Evolutionary conservation across 2,113 vertebrate species (phyloP).

Genomic region (Nothocercus nigrocapillus): DNA sequence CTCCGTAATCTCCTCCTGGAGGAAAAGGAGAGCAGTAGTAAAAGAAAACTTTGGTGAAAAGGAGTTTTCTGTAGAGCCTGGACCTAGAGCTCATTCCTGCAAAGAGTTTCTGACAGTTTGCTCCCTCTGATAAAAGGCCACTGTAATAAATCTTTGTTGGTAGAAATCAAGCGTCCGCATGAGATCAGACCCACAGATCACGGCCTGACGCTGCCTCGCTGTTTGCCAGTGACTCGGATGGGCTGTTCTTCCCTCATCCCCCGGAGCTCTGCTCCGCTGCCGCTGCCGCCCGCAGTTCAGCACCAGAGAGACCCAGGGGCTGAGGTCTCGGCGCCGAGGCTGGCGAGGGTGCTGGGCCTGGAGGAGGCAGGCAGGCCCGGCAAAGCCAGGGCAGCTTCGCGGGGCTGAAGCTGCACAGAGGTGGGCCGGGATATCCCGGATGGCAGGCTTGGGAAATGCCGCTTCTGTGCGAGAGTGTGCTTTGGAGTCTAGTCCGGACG

Average conservation of each 20-base stretch:
- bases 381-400: background rate
- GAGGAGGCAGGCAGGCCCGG: background rate
- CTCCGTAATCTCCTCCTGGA: background rate
- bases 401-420: background rate
- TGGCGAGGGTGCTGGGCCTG: no score
- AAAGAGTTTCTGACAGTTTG: slow-evolving; percentile 24
- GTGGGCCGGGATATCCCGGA: background rate
- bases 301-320: no score
- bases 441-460: background rate
- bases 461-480: background rate
- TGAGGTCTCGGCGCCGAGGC: no score
- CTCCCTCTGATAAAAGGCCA: background rate
- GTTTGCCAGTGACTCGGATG: background rate
- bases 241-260: background rate
- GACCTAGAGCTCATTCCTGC: background rate
- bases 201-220: background rate
- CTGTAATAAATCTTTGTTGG: slow-evolving; percentile 44
- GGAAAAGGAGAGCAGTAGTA: background rate
- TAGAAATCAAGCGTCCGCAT: background rate
- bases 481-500: background rate
- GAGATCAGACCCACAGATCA: fast-evolving
- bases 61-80: background rate
- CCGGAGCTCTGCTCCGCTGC: background rate
- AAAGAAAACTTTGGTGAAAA: slow-evolving; percentile 37
- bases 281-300: no score